Conservation (phyloP, 2,113 vertebrate species). For the Tetraodon nigroviridis region DNA sequence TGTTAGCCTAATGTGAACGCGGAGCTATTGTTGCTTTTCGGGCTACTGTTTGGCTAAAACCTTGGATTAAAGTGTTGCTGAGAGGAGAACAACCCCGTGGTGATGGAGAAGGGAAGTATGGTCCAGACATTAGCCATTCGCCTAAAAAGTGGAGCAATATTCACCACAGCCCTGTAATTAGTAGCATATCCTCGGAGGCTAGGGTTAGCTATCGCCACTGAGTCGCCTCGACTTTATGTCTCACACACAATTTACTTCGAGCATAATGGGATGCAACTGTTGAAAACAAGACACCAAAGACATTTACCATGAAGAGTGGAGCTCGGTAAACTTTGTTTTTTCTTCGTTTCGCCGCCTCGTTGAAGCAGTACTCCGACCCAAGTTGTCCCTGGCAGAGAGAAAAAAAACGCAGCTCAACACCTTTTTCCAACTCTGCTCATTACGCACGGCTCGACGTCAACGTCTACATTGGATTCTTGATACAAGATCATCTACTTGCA, state of each 20-base stretch:
- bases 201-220: constrained; percentile 58
- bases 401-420: constrained; percentile 72
- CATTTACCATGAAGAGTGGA: constrained; percentile 49
- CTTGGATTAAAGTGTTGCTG: constrained; percentile 36
- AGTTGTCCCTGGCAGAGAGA: constrained; percentile 61
- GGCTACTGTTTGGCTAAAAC: constrained; percentile 39
- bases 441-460: constrained; percentile 69
- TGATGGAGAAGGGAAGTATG: constrained; percentile 16
- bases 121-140: constrained; percentile 10
- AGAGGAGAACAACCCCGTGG: neutral
- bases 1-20: constrained; percentile 58
- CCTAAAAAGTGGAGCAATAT: constrained; percentile 26
- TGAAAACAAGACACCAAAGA: constrained; percentile 26
- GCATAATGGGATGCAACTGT: constrained; percentile 46
- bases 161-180: constrained; percentile 61
- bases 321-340: constrained; percentile 23
- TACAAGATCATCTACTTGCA: constrained; percentile 39
- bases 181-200: constrained; percentile 65
- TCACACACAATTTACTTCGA: constrained; percentile 42
- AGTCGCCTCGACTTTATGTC: constrained; percentile 52
- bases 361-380: constrained; percentile 50
- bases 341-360: constrained; percentile 36
- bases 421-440: constrained; percentile 72
- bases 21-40: constrained; percentile 60
- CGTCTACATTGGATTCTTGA: constrained; percentile 30